Percentiles rank a stretch among this genome's conserved stretches.
Evolutionary conservation across 1,140 invertebrate species (phyloP).

Genomic region (Pseudobourletiella spinata): DNA sequence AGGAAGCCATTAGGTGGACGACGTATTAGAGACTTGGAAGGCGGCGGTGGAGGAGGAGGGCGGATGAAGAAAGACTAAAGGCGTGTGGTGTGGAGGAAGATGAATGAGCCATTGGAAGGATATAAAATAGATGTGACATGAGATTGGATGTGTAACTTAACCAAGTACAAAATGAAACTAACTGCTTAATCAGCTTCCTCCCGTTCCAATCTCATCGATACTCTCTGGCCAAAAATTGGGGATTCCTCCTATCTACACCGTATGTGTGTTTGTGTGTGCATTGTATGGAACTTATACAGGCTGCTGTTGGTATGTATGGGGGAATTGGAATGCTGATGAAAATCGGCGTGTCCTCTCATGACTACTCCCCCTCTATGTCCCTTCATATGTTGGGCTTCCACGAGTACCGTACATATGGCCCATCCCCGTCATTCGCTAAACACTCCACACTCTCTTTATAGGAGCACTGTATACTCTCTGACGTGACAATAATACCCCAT

Average conservation of each 20-base stretch:
- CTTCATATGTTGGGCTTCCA: no score
- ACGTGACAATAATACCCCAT: no score
- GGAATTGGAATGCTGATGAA: neutral
- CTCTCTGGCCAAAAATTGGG: neutral
- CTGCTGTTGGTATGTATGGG: neutral
- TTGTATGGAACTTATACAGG: no score
- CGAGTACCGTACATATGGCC: no score
- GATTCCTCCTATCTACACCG: neutral
- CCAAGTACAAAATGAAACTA: conserved; percentile 24
- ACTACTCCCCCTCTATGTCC: no score
- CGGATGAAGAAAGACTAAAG: neutral
- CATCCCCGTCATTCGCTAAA: no score
- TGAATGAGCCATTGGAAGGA: neutral
- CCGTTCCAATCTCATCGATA: conserved; percentile 1
- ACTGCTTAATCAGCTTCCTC: conserved; percentile 36
- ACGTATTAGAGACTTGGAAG: no score
- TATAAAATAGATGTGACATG: conserved; percentile 5
- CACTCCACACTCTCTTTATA: no score
- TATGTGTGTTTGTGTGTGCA: no score
- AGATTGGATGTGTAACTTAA: conserved; percentile 7
- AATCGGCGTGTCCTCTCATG: no score
- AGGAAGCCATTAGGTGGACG: no score
- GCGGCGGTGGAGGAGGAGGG: neutral
- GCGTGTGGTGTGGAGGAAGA: neutral
- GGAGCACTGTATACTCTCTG: no score